Conservation (phyloP, 2,888 invertebrate species). For the Glaucopsyche alexis region DNA sequence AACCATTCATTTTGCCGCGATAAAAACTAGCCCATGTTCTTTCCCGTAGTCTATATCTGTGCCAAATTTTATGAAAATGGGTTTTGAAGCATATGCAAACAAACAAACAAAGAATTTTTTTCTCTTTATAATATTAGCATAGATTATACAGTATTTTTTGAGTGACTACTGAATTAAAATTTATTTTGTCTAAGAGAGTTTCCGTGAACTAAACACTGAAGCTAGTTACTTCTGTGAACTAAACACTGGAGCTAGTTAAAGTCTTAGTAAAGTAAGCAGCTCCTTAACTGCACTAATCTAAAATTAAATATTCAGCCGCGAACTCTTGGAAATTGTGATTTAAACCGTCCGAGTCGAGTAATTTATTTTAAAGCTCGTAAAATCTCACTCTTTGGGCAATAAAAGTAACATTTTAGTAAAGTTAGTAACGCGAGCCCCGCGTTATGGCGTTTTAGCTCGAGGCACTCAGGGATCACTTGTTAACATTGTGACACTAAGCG, state of each 20-base stretch:
- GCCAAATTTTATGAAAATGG: too few species aligned
- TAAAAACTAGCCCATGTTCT: too few species aligned
- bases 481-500: conserved; percentile 65
- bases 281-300: conserved; percentile 61
- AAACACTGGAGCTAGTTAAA: conserved; percentile 47
- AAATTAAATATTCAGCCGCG: conserved; percentile 66
- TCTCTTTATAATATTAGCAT: too few species aligned
- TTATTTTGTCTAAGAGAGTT: not conserved
- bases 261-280: conserved; percentile 43
- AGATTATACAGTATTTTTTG: not conserved
- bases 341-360: conserved; percentile 59
- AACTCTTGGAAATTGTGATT: conserved; percentile 61
- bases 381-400: conserved; percentile 74
- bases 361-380: conserved; percentile 77
- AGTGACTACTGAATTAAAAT: not conserved
- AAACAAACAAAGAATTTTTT: too few species aligned
- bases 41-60: too few species aligned
- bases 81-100: too few species aligned
- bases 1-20: too few species aligned
- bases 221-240: conserved; percentile 40
- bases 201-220: conserved; percentile 40
- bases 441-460: conserved; percentile 56
- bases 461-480: conserved; percentile 60
- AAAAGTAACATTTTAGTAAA: conserved; percentile 75
- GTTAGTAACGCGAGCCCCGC: conserved; percentile 58